Evolutionary conservation across 2,888 invertebrate genomes (phyloP).

Genomic region (Nasonovia ribisnigri): DNA sequence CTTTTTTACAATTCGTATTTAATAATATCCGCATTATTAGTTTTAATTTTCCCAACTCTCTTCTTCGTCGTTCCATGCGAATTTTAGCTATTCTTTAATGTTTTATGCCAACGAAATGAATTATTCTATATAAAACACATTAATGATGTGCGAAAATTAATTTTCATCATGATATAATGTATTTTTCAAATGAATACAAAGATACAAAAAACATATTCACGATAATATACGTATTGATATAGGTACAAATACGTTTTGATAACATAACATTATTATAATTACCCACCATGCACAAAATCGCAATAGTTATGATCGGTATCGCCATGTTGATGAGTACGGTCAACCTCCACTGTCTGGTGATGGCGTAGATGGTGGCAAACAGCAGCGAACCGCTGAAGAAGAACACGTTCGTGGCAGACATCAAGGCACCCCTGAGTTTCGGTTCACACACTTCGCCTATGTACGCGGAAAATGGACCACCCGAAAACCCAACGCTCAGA

Average conservation of each 20-base stretch:
- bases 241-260: no score
- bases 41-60: not conserved
- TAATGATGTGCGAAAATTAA: not conserved
- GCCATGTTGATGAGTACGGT: constrained; percentile 32
- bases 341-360: constrained; percentile 42
- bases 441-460: constrained; percentile 58
- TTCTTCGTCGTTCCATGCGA: not conserved
- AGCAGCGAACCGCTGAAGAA: constrained; percentile 26
- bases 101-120: not conserved
- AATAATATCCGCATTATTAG: not conserved
- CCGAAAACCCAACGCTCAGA: constrained; percentile 28
- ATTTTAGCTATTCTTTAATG: not conserved
- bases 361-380: not conserved
- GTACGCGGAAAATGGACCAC: constrained; percentile 46
- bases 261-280: not conserved
- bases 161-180: not conserved
- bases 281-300: constrained; percentile 30
- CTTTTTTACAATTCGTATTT: not conserved
- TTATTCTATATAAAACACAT: not conserved
- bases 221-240: not conserved
- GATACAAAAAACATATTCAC: not conserved
- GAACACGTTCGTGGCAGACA: constrained; percentile 49
- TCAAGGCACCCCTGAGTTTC: constrained; percentile 43
- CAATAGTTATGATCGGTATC: constrained; percentile 26
- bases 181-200: not conserved